Percentiles rank a stretch among this genome's conserved stretches.
Evolutionary conservation across 2,888 invertebrate genomes (phyloP).

Genomic region (Stenodema calcarata): DNA sequence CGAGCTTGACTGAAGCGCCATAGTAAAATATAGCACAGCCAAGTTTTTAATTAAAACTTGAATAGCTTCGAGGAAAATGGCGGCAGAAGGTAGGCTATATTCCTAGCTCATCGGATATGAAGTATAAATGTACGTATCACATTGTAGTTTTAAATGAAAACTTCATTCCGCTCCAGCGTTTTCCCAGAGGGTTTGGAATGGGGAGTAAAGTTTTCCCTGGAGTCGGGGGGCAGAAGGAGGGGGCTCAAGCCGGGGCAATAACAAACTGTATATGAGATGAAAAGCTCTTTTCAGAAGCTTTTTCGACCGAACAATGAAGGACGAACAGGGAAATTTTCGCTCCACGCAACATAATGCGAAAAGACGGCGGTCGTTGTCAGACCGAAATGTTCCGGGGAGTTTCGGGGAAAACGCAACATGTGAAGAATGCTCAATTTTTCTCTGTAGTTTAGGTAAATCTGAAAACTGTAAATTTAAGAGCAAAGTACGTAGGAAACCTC

Average conservation of each 20-base stretch:
- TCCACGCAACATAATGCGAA: conserved; percentile 4
- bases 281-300: conserved; percentile 32
- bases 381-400: not conserved
- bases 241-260: not conserved
- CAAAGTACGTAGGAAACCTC: too few relatives aligned
- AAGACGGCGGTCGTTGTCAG: conserved; percentile 23
- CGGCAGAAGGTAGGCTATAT: not conserved
- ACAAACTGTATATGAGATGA: conserved; percentile 41
- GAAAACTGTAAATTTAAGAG: too few relatives aligned
- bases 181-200: not conserved
- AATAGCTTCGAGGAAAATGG: not conserved
- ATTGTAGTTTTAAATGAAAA: conserved; percentile 31
- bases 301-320: conserved; percentile 33
- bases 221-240: not conserved
- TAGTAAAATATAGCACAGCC: not conserved
- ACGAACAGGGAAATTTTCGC: not conserved
- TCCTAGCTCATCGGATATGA: conserved; percentile 21
- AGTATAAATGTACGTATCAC: conserved; percentile 26
- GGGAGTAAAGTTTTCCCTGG: conserved; percentile 9
- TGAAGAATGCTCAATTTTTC: too few relatives aligned
- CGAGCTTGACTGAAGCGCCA: not conserved
- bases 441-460: too few relatives aligned
- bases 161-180: not conserved
- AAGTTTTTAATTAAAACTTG: conserved; percentile 40
- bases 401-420: not conserved